Evolutionary conservation across 2,888 invertebrate species (phyloP), one percentile per base, ranked within the genome.

Genomic region (Aquatica leii): DNA sequence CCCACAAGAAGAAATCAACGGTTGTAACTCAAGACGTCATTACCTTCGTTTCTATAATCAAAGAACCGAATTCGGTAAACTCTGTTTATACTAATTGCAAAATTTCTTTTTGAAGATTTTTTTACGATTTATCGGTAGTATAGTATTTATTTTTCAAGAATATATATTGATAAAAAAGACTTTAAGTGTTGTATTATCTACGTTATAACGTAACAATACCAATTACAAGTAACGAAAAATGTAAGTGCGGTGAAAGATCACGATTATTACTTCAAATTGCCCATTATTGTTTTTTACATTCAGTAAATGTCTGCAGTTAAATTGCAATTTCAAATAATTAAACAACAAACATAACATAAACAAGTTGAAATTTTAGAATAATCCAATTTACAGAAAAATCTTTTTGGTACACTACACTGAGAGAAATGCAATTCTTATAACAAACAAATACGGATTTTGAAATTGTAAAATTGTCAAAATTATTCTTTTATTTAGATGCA

Each of bases 11-110:
- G 71, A 70, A 75, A 74, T 74, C 73, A 71, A 69, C 74, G 74
- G 59, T 67, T 71, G 76, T 75, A 77, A 77, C 73, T 71, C 71
- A 73, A 77, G 75, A 73, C 65, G 49, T 76, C 74, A 74, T 76
- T 76, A 75, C 60, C 64, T 56, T 41, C 34, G 64, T 67, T 67
- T 59, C 58, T 59, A 56, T 54, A 64, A 64, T 57, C 57, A 51
- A 63, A 55, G 55, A 55, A 52, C 48, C 41, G 59, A 59, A 56
- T 50, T 56, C 52, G 46, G 46, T 20, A 41, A 15, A 41, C 37
- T 11, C 41, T 14, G 15, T 6, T 14, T 46, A 6, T 46, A 43
- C 14, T 3, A 43, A 43, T 43, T 43, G 14, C 14, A 43, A 17
- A 43, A n/a, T 37, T 37, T n/a, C 11, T 37, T 37, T 31, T 31